These are phyloP conservation scores for Eustalomyia histrio DNA, from an alignment of 2,888 invertebrate species.

Conservation along the genomic window DNA sequence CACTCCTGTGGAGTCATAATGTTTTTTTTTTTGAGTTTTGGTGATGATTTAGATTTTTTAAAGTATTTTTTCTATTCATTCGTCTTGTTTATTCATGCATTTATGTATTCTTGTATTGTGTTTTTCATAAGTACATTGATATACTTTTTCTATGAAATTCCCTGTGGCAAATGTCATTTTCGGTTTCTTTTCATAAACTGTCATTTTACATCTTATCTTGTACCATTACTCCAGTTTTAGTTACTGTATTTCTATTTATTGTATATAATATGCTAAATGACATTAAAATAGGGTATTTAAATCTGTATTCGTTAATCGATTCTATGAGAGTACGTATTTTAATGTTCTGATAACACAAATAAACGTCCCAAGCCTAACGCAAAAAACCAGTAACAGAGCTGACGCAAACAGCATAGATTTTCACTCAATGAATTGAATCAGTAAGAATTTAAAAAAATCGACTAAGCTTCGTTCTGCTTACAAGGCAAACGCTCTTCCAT, in stretches of 20 bases:
- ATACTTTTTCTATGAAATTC: conserved; percentile 37
- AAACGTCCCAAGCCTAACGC: too few relatives aligned
- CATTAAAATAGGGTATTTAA: conserved; percentile 30
- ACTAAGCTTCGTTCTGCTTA: too few relatives aligned
- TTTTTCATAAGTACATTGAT: conserved; percentile 18
- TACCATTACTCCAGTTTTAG: conserved; percentile 40
- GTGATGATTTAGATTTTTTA: conserved; percentile 52
- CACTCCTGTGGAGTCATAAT: conserved; percentile 49
- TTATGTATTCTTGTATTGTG: conserved; percentile 17
- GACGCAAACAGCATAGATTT: too few relatives aligned
- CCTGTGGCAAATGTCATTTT: conserved; percentile 61
- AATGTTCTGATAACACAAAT: too few relatives aligned
- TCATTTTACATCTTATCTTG: conserved; percentile 57
- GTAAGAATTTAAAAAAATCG: too few relatives aligned
- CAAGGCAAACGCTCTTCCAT: too few relatives aligned
- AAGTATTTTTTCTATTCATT: not conserved
- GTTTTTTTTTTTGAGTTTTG: conserved; percentile 43
- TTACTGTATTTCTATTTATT: conserved; percentile 24
- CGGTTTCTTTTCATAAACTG: conserved; percentile 57
- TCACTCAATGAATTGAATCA: too few relatives aligned
- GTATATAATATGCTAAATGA: conserved; percentile 14
- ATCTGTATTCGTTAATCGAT: not conserved
- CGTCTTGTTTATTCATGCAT: not conserved
- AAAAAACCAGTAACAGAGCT: too few relatives aligned
- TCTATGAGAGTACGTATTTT: too few relatives aligned